These are phyloP conservation scores for Nemoura dubitans DNA, from an alignment of 2,888 invertebrate species.

Conservation along the genomic window DNA sequence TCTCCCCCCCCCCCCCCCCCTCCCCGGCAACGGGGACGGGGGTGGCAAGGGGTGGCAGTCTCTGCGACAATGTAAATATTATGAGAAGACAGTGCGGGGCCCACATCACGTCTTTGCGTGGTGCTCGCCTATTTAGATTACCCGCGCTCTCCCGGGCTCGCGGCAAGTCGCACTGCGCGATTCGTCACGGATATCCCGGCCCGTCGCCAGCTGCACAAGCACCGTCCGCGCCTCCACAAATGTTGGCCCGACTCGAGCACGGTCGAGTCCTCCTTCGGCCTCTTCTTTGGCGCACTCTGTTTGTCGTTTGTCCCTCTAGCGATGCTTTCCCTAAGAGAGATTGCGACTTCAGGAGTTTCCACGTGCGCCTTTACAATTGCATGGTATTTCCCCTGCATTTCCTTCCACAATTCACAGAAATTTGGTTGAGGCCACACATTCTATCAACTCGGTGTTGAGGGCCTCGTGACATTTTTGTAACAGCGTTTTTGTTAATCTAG, in stretches of 20 bases:
- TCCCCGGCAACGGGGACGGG: too few species aligned
- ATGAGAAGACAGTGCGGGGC: slow-evolving; percentile 45
- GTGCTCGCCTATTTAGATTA: slow-evolving; percentile 39
- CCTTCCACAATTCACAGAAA: too few species aligned
- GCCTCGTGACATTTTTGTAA: too few species aligned
- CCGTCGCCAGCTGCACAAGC: slow-evolving; percentile 45
- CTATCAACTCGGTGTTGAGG: too few species aligned
- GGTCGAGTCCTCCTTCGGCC: slow-evolving; percentile 10
- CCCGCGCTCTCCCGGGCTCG: slow-evolving; percentile 31
- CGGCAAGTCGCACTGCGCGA: neutral
- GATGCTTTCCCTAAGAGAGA: neutral
- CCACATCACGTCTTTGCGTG: slow-evolving; percentile 39
- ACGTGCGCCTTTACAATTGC: too few species aligned
- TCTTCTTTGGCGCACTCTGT: neutral
- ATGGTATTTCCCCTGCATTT: too few species aligned
- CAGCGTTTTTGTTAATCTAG: too few species aligned
- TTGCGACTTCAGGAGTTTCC: neutral
- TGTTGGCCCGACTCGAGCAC: neutral
- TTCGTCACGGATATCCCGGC: neutral
- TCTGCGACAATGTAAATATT: slow-evolving; percentile 45
- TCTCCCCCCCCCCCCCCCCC: too few species aligned
- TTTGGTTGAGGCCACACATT: too few species aligned
- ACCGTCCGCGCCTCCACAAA: slow-evolving; percentile 7
- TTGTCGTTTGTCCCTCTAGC: neutral
- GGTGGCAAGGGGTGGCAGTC: neutral